Conservation (phyloP, 1,140 invertebrate species). For the Formica exsecta region DNA sequence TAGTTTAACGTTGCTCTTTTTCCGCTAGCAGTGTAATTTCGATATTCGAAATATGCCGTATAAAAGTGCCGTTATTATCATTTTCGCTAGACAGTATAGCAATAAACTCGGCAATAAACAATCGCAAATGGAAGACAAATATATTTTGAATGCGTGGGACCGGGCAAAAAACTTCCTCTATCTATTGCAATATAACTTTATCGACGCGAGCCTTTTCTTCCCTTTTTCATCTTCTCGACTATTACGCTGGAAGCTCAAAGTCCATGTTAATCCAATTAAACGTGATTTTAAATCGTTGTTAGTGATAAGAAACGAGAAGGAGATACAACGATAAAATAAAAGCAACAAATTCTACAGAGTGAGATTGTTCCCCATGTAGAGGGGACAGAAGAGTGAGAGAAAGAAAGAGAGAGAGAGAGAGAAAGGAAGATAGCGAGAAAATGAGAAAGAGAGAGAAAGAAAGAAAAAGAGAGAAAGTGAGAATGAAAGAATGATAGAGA, state of each 20-base stretch:
- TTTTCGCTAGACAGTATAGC: background rate
- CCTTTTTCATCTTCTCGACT: slow-evolving; percentile 53
- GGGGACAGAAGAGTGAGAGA: slow-evolving; percentile 7
- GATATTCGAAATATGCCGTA: background rate
- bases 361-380: background rate
- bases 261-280: slow-evolving; percentile 61
- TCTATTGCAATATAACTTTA: slow-evolving; percentile 34
- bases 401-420: slow-evolving; percentile 32
- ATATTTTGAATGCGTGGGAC: background rate
- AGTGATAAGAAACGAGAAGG: slow-evolving; percentile 32
- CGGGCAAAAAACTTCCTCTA: background rate
- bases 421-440: slow-evolving; percentile 39
- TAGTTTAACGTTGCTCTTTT: background rate
- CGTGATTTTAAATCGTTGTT: slow-evolving; percentile 55
- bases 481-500: slow-evolving; percentile 11
- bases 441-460: slow-evolving; percentile 38
- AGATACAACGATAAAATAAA: slow-evolving; percentile 39
- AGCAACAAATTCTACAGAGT: slow-evolving; percentile 54
- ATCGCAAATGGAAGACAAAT: background rate
- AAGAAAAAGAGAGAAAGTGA: slow-evolving; percentile 23
- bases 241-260: slow-evolving; percentile 28
- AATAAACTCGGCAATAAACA: slow-evolving; percentile 4
- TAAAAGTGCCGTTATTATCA: background rate
- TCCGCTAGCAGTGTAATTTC: background rate
- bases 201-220: slow-evolving; percentile 29